These are phyloP conservation scores for Pogonus chalceus DNA, from an alignment of 1,140 invertebrate genomes.

Conservation along the genomic window DNA sequence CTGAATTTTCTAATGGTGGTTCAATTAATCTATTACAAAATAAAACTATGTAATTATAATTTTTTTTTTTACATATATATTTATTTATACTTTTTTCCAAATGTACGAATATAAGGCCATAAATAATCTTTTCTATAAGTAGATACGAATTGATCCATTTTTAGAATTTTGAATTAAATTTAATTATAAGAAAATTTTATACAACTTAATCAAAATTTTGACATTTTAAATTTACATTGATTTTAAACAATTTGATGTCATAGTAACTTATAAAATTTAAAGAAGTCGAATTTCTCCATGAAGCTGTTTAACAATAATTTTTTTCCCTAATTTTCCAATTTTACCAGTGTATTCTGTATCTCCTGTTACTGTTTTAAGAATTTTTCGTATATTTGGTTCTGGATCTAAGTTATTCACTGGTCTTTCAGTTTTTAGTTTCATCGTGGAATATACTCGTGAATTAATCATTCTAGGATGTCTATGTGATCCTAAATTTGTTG, in stretches of 20 bases:
- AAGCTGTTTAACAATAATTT: constrained; percentile 20
- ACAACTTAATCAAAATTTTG: background rate
- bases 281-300: constrained; percentile 12
- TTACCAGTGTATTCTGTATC: constrained; percentile 19
- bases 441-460: constrained; percentile 11
- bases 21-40: background rate
- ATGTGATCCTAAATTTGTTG: constrained; percentile 18
- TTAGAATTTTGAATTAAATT: background rate
- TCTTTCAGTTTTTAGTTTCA: constrained; percentile 13
- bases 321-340: constrained; percentile 18
- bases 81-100: constrained; percentile 30
- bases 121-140: constrained; percentile 47
- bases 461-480: constrained; percentile 18
- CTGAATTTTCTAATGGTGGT: constrained; percentile 21
- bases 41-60: background rate
- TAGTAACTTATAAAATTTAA: background rate
- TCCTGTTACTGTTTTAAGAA: constrained; percentile 19
- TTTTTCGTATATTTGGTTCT: constrained; percentile 19
- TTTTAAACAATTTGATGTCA: background rate
- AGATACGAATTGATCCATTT: constrained; percentile 43
- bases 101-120: constrained; percentile 40
- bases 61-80: background rate
- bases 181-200: background rate
- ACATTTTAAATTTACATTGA: background rate
- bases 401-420: constrained; percentile 15